phyloP scores from a whole-genome alignment of 2,797 vertebrate species.

The Zenarchopterus dispar region DNA sequence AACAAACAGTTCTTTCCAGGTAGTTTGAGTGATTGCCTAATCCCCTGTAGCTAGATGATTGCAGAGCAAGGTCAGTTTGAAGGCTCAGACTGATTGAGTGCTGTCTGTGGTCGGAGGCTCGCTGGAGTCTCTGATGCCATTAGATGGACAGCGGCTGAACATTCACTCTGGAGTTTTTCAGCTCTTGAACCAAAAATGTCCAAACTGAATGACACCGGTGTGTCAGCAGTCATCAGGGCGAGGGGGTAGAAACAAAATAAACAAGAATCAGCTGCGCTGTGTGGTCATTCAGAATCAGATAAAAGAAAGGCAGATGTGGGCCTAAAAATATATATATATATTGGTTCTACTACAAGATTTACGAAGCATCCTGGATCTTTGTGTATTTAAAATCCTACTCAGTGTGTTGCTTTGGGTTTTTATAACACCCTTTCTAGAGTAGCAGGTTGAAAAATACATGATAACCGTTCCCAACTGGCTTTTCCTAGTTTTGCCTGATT shows the following conservation, averaged over 20 bases:
- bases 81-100: slow-evolving; percentile 82
- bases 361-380: slow-evolving; percentile 1
- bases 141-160: slow-evolving; percentile 75
- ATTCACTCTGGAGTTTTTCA: slow-evolving; percentile 70
- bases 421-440: slow-evolving; percentile 5
- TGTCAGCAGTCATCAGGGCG: slow-evolving; percentile 32
- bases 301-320: not conserved
- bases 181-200: slow-evolving; percentile 66
- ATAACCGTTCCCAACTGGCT: slow-evolving; percentile 34
- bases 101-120: slow-evolving; percentile 75
- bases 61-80: slow-evolving; percentile 81
- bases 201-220: slow-evolving; percentile 51
- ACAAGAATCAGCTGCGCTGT: slow-evolving; percentile 22
- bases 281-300: slow-evolving; percentile 25
- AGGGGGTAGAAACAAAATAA: slow-evolving; percentile 29
- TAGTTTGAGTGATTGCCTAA: slow-evolving; percentile 84
- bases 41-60: slow-evolving; percentile 82
- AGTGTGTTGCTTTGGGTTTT: slow-evolving; percentile 13
- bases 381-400: slow-evolving; percentile 11
- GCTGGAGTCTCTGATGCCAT: slow-evolving; percentile 73
- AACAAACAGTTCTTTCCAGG: slow-evolving; percentile 80
- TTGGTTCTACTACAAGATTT: not conserved
- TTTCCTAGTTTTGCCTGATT: slow-evolving; percentile 33
- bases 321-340: not conserved
- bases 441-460: slow-evolving; percentile 27